phyloP scores from a whole-genome alignment of 2,113 vertebrate genomes.

The Sylvietta virens region DNA sequence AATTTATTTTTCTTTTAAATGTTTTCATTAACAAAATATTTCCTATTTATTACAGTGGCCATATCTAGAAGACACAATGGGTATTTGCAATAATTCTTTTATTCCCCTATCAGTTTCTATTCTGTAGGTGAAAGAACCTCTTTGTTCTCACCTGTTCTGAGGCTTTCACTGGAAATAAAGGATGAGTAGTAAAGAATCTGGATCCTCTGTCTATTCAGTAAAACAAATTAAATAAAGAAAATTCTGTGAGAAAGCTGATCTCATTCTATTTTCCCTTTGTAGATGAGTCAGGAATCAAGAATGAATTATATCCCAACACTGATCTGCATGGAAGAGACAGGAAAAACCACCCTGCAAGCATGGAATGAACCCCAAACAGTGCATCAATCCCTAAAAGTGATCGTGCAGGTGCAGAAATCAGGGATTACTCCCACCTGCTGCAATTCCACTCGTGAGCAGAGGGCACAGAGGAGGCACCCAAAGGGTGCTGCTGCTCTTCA shows the following conservation, averaged over 20 bases:
- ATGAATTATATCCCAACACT: background rate
- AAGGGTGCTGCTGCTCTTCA: fast-evolving
- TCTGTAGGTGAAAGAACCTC: background rate
- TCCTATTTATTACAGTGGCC: background rate
- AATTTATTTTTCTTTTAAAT: background rate
- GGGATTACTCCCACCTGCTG: background rate
- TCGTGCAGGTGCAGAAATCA: fast-evolving
- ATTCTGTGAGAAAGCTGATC: background rate
- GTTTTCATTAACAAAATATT: background rate
- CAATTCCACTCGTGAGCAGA: background rate
- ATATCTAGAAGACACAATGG: fast-evolving
- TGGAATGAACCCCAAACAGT: background rate
- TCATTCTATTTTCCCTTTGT: background rate
- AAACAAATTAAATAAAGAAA: background rate
- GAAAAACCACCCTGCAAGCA: background rate
- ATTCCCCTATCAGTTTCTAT: background rate
- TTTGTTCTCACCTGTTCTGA: background rate
- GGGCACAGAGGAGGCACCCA: background rate
- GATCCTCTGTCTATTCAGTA: background rate
- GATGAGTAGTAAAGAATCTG: background rate
- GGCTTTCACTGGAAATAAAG: background rate
- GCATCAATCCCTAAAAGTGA: fast-evolving
- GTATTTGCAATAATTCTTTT: background rate
- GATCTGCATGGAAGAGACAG: background rate
- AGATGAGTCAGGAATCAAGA: background rate